These are phyloP conservation scores for Lacanobia oleracea DNA, from an alignment of 2,888 invertebrate species.

Conservation along the genomic window DNA sequence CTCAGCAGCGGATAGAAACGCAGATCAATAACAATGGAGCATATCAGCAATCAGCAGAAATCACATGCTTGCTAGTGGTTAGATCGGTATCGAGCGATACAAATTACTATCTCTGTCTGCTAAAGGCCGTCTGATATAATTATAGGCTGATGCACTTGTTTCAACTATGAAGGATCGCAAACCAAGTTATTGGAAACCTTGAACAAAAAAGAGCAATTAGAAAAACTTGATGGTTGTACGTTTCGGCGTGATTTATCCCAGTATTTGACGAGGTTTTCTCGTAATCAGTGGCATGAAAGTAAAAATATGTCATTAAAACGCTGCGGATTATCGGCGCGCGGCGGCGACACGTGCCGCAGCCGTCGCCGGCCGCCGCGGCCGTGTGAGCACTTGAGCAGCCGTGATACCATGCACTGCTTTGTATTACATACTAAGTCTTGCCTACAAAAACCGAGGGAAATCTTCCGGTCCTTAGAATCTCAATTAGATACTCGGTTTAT, in stretches of 20 bases:
- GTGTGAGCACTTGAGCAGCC: slow-evolving; percentile 20
- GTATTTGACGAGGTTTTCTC: slow-evolving; percentile 31
- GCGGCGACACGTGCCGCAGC: slow-evolving; percentile 48
- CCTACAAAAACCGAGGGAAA: background rate
- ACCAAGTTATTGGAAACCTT: background rate
- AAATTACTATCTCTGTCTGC: background rate
- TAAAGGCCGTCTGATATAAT: slow-evolving; percentile 10
- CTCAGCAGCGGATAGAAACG: slow-evolving; percentile 2
- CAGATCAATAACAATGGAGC: slow-evolving; percentile 5
- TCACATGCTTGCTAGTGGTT: slow-evolving; percentile 26
- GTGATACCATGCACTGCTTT: background rate
- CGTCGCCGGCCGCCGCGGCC: slow-evolving; percentile 1
- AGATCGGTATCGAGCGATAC: slow-evolving; percentile 32
- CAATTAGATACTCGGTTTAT: background rate
- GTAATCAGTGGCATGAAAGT: slow-evolving; percentile 48
- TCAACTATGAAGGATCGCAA: background rate
- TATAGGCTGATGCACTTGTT: slow-evolving; percentile 9
- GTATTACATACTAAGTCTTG: background rate
- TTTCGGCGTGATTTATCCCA: background rate
- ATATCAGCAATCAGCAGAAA: slow-evolving; percentile 17
- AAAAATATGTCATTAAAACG: slow-evolving; percentile 58
- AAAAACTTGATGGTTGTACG: background rate
- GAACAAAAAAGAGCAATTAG: background rate
- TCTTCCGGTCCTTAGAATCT: background rate
- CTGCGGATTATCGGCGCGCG: slow-evolving; percentile 54